A percentile compares a stretch with the other conserved stretches of the same genome.
phyloP scores from a whole-genome alignment of 1,140 invertebrate species.

The Diorhabda carinulata region DNA sequence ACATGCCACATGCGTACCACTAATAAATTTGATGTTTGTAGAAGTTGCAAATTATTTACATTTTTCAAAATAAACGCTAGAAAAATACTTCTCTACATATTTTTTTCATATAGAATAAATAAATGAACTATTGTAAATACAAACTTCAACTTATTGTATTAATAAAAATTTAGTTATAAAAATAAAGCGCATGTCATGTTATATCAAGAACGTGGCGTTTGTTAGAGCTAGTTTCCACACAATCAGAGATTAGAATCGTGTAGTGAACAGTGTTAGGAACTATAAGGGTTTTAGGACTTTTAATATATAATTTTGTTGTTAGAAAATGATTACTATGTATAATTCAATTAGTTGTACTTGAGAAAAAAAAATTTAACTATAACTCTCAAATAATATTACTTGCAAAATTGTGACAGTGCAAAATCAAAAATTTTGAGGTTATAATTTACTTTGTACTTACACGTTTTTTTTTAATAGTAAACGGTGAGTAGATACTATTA shows the following conservation, averaged over 20 bases:
- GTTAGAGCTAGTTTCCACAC: not conserved
- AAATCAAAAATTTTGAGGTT: conserved; percentile 15
- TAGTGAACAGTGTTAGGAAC: not conserved
- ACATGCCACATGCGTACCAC: conserved; percentile 45
- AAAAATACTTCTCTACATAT: not conserved
- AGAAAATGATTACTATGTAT: conserved; percentile 8
- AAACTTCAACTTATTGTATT: no score
- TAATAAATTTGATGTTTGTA: not conserved
- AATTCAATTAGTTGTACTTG: not conserved
- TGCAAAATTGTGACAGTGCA: conserved; percentile 14
- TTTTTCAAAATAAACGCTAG: not conserved
- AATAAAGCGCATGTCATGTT: conserved; percentile 10
- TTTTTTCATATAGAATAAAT: no score
- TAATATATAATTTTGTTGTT: not conserved
- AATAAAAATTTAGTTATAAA: not conserved
- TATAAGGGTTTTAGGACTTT: conserved; percentile 7
- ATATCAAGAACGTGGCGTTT: conserved; percentile 9
- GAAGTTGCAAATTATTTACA: not conserved
- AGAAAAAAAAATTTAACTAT: no score
- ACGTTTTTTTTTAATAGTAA: conserved; percentile 48
- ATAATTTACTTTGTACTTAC: conserved; percentile 10
- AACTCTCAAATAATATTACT: not conserved
- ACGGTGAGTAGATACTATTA: conserved; percentile 42
- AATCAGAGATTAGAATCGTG: not conserved
- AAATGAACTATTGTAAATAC: no score